Percentiles rank a stretch among this genome's conserved stretches.
These are phyloP conservation scores for Hydropotes inermis DNA, from an alignment of 2,113 vertebrate genomes.

Conservation along the genomic window DNA sequence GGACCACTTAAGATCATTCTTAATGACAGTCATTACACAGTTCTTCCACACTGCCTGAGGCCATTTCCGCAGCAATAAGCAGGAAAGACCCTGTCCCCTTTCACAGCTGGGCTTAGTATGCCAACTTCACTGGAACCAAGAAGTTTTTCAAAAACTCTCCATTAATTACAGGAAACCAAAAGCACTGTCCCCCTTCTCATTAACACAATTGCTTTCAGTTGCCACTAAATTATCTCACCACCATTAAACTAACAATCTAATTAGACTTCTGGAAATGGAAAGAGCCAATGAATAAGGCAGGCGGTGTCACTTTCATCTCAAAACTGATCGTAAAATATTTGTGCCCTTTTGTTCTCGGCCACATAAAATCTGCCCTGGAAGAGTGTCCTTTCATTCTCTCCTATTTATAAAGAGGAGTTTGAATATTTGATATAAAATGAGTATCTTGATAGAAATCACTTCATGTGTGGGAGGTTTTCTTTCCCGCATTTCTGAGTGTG, in stretches of 20 bases:
- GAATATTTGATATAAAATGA: slow-evolving; percentile 69
- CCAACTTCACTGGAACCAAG: slow-evolving; percentile 81
- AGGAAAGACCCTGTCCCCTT: slow-evolving; percentile 23
- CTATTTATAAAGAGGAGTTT: slow-evolving; percentile 56
- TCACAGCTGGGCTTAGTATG: slow-evolving; percentile 85
- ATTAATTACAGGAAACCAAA: slow-evolving; percentile 88
- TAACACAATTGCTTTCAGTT: slow-evolving; percentile 84
- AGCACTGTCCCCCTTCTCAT: slow-evolving; percentile 87
- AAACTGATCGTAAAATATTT: slow-evolving; percentile 78
- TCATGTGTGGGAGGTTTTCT: slow-evolving; percentile 62
- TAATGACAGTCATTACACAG: slow-evolving; percentile 68
- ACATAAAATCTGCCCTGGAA: slow-evolving; percentile 61
- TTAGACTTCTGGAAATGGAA: slow-evolving; percentile 77
- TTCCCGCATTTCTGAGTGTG: slow-evolving; percentile 12
- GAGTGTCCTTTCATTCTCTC: slow-evolving; percentile 53
- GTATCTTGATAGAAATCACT: slow-evolving; percentile 63
- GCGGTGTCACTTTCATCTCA: slow-evolving; percentile 75
- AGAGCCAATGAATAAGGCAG: slow-evolving; percentile 60
- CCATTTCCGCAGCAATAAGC: slow-evolving; percentile 52
- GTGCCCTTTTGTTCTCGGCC: slow-evolving; percentile 51
- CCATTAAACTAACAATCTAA: slow-evolving; percentile 85
- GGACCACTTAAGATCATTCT: slow-evolving; percentile 59
- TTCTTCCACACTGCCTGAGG: slow-evolving; percentile 47
- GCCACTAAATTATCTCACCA: slow-evolving; percentile 86
- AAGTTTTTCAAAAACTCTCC: slow-evolving; percentile 83